Base-by-base conservation (phyloP, 2,797 vertebrate genomes). In the Sciaenops ocellatus region DNA sequence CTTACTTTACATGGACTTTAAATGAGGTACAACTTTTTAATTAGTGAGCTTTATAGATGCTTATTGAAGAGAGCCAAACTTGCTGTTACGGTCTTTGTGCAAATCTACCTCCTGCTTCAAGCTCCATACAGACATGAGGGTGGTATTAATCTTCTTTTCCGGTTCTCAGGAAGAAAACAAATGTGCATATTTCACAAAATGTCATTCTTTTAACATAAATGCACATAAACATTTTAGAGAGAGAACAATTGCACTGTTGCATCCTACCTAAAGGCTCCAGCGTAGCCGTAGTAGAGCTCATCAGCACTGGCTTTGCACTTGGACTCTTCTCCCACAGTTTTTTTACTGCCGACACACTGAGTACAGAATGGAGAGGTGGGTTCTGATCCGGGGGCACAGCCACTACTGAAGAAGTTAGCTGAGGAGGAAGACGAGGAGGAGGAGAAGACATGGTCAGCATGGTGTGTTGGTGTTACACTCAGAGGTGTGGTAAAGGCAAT, bases 211-310 rank as follows among this genome's bases (percentile, higher is more conserved):
- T 15, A 62, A 44, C 34, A 41, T 16, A 28, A 8, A 47, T 6
- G 13, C 3, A 28, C 5, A 41, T 59, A 20, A 30, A 42, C 3
- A 20, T 30, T 10, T 20, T 9, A 34, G 60, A 12, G 3, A 24
- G 6, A 57, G 7, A 60, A 22, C 18, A 44, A 30, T 0, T 51
- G 16, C 34, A 34, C 11, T 38, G 34, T 38, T 38, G 8, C 1
- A 4, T 55, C 65, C 34, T 89, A 96, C 96, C 93, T 95, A 55
- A 96, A 95, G n/a, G 95, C 96, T 73, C 96, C 96, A 64, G 84
- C 78, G 9, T 94, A 95, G 68, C 95, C 94, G 1, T 94, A 95
- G 85, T 93, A 96, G 0, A 10, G 11, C 83, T 96, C 95, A 0
- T 83, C 75, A 9, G 87, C 0, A 20, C 10, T 95, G 60, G 94